phyloP scores from a whole-genome alignment of 2,888 invertebrate species.

The Idaea straminata region DNA sequence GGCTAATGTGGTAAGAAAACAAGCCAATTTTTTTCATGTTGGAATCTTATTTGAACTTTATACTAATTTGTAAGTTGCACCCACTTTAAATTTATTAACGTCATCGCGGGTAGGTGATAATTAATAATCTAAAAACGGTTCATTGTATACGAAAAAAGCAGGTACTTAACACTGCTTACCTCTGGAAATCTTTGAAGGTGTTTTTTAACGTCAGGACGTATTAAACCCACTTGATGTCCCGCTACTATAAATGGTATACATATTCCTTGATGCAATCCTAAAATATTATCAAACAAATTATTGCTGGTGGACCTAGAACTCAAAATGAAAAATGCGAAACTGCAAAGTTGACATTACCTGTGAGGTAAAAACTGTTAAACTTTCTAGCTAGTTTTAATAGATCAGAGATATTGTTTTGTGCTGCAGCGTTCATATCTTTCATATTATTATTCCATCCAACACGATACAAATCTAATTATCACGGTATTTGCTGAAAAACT shows the following conservation, averaged over 20 bases:
- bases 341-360: constrained; percentile 78
- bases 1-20: not conserved
- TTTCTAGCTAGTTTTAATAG: constrained; percentile 90
- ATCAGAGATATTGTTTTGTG: constrained; percentile 69
- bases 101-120: not conserved
- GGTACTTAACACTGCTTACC: constrained; percentile 63
- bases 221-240: constrained; percentile 93
- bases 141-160: not conserved
- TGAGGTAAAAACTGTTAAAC: constrained; percentile 94
- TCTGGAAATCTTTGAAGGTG: constrained; percentile 90
- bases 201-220: constrained; percentile 91
- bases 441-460: constrained; percentile 58
- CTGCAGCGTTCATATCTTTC: constrained; percentile 74
- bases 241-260: constrained; percentile 94
- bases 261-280: constrained; percentile 88
- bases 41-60: not conserved
- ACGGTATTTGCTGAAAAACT: constrained; percentile 16
- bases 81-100: not conserved
- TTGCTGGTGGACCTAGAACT: constrained; percentile 14
- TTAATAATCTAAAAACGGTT: not conserved
- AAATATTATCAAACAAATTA: constrained; percentile 29
- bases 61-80: not conserved
- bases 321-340: constrained; percentile 22
- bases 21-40: not conserved
- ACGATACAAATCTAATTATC: constrained; percentile 9